Evolutionary conservation across 30 jellyfish, hydroid and myxozoan species (phyloP), one percentile per base, ranked within the genome.

Genomic region (Aurelia sp.): DNA sequence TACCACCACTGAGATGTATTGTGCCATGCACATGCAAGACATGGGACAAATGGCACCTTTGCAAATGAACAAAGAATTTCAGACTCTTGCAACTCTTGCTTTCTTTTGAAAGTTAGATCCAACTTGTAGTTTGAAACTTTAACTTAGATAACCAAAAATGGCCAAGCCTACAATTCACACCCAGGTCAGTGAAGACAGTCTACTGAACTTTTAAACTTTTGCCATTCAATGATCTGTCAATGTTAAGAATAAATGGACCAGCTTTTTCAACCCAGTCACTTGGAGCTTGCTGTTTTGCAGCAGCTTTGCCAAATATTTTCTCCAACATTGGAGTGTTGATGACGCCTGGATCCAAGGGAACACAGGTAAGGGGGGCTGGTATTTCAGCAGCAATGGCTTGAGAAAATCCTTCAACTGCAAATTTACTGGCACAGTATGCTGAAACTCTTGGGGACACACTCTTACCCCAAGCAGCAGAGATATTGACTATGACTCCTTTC

Each of bases 311-410:
- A 66, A 90, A 75, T n/a, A 67, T 59, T 27, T 76, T 79, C 86
- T 74, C 80, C 48, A 90, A 87, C 97, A 90, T 82, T 12, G 89
- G 90, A 47, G 97, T 90, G 78, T 83, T 65, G 38, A 90, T 90
- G 41, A 90, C 88, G 4, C 97, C 97, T n/a, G 97, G 97, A 52
- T 90, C 86, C 11, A 90, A 78, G 18, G 97, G 91, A 3, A 82
- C 94, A 76, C 94, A 82, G 27, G 91, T 82, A 63, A 90, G 74
- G 19, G 97, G 97, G 50, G 69, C 80, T n/a, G 97, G 97, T 3
- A 90, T 76, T 52, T 90, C 97, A 30, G 77, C 19, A 4, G 97
- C 97, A n/a, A 90, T 84, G 20, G 94, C 87, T 53, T 79, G 57
- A 20, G 97, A 82, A 12, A 90, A 59, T 11, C 97, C 97, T 58